A percentile compares a stretch with the other conserved stretches of the same genome.
These are phyloP conservation scores for Bothrops jararaca DNA, from an alignment of 2,113 vertebrate genomes.

Conservation along the genomic window DNA sequence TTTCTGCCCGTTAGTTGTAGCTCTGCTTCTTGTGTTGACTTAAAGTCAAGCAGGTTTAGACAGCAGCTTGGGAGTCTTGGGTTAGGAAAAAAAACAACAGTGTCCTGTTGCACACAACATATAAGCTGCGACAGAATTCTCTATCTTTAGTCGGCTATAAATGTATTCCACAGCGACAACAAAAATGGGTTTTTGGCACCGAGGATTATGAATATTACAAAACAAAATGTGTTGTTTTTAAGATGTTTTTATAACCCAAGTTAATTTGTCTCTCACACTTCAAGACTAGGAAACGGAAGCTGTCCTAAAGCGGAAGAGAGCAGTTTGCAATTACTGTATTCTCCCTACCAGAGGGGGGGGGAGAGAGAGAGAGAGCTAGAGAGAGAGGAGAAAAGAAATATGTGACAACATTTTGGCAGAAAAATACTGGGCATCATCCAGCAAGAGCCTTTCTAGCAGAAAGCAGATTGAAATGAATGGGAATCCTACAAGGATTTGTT, in stretches of 20 bases:
- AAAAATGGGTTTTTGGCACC: constrained; percentile 64
- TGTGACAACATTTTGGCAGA: constrained; percentile 56
- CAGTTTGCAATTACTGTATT: constrained; percentile 61
- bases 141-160: constrained; percentile 61
- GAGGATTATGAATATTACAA: constrained; percentile 71
- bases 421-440: neutral
- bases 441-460: neutral
- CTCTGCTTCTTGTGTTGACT: neutral
- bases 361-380: neutral
- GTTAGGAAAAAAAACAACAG: neutral
- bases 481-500: neutral
- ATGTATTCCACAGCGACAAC: constrained; percentile 52
- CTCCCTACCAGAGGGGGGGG: neutral
- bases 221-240: constrained; percentile 79
- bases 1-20: neutral
- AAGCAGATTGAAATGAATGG: neutral
- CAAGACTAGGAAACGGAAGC: constrained; percentile 69
- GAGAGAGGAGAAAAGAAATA: constrained; percentile 30
- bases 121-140: constrained; percentile 46
- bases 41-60: neutral
- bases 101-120: constrained; percentile 40
- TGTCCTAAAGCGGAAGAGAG: constrained; percentile 64
- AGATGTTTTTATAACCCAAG: constrained; percentile 75
- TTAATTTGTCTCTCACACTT: constrained; percentile 78
- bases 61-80: neutral